Evolutionary conservation across 2,797 vertebrate species (phyloP).

Genomic region (Macrochelys suwanniensis): DNA sequence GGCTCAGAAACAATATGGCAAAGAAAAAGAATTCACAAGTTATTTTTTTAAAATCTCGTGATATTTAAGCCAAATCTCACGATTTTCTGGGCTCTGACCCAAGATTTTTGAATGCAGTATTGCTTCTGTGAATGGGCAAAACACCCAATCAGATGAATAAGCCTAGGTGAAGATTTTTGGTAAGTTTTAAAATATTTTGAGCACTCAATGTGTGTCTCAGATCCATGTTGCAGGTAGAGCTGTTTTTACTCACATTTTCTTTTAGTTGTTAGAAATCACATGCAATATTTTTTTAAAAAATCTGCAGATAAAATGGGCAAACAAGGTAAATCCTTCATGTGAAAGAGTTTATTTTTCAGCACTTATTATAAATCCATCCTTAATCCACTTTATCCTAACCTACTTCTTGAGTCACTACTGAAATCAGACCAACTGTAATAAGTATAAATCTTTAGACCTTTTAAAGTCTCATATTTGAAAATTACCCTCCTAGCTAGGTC

Average conservation of each 20-base stretch:
- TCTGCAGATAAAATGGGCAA: rapidly evolving
- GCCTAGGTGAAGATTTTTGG: neutral
- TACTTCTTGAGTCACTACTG: neutral
- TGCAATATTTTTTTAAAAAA: neutral
- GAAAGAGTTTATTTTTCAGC: neutral
- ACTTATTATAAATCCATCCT: neutral
- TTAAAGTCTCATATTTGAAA: neutral
- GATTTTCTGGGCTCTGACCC: neutral
- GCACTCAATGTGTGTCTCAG: neutral
- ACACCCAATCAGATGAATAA: neutral
- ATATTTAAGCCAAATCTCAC: neutral
- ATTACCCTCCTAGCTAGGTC: neutral
- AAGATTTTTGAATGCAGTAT: neutral
- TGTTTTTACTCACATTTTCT: rapidly evolving
- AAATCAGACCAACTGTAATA: neutral
- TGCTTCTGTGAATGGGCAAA: neutral
- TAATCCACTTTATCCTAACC: conserved; percentile 34
- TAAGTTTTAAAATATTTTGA: neutral
- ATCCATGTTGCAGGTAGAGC: rapidly evolving
- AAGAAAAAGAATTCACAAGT: neutral
- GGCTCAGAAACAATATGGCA: neutral
- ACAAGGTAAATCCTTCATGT: rapidly evolving
- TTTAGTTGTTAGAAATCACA: neutral
- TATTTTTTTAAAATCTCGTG: neutral
- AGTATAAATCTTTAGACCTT: neutral